phyloP scores from a whole-genome alignment of 2,888 invertebrate genomes.

The Imbricaverruca yamaguchii region DNA sequence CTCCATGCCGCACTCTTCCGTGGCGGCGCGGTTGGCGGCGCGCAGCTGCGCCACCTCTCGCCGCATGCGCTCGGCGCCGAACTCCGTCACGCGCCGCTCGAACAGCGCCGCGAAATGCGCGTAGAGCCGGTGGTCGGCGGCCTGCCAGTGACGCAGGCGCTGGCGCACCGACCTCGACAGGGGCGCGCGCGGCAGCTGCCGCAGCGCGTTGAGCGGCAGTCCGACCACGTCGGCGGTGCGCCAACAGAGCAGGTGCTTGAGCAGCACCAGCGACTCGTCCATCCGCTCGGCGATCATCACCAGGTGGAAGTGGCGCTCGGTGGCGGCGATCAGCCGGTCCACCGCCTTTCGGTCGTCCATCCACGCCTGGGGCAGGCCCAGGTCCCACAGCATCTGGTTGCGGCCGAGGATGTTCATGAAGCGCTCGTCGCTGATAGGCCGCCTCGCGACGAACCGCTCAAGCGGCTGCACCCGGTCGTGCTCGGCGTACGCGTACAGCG shows the following conservation, averaged over 20 bases:
- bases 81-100: slow-evolving; percentile 26
- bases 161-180: slow-evolving; percentile 31
- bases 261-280: slow-evolving; percentile 38
- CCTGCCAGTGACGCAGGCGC: slow-evolving; percentile 33
- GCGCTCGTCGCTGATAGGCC: slow-evolving; percentile 15
- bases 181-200: slow-evolving; percentile 29
- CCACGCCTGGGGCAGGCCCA: slow-evolving; percentile 35
- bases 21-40: background rate
- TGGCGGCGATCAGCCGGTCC: slow-evolving; percentile 32
- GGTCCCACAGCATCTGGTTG: slow-evolving; percentile 39
- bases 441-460: slow-evolving; percentile 6
- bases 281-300: slow-evolving; percentile 38
- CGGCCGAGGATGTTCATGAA: slow-evolving; percentile 35
- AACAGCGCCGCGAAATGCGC: slow-evolving; percentile 28
- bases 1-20: background rate
- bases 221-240: slow-evolving; percentile 36
- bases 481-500: slow-evolving; percentile 36
- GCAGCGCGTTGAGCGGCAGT: slow-evolving; percentile 36
- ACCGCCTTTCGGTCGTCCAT: slow-evolving; percentile 34
- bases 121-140: slow-evolving; percentile 30
- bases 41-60: slow-evolving; percentile 26
- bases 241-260: slow-evolving; percentile 38
- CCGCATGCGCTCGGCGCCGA: slow-evolving; percentile 28
- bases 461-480: slow-evolving; percentile 30
- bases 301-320: slow-evolving; percentile 37